Evolutionary conservation across 2,113 vertebrate species (phyloP).

Genomic region (Cynoglossus semilaevis): DNA sequence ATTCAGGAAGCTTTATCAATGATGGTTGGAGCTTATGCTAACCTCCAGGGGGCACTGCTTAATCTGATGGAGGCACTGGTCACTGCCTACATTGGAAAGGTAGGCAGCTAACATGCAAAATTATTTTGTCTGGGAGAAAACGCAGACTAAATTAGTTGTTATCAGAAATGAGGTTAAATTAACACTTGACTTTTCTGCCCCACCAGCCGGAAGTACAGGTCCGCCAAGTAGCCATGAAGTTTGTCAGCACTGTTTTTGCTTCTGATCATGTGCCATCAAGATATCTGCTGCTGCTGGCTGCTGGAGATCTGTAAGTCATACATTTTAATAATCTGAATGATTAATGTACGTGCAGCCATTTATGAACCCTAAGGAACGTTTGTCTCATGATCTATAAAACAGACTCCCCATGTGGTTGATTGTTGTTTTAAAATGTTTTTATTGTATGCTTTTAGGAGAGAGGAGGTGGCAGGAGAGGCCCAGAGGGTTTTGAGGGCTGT

Average conservation of each 20-base stretch:
- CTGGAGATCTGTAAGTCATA: conserved; percentile 92
- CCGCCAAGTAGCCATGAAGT: conserved; percentile 97
- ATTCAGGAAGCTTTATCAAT: conserved; percentile 97
- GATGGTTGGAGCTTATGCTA: conserved; percentile 96
- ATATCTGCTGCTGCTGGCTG: conserved; percentile 93
- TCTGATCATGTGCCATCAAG: conserved; percentile 94
- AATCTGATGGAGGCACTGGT: conserved; percentile 98
- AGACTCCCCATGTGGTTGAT: not conserved
- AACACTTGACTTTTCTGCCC: not conserved
- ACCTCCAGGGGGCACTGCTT: conserved; percentile 92
- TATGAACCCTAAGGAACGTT: not conserved
- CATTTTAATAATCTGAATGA: not conserved
- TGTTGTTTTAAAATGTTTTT: not conserved
- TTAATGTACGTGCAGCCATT: not conserved
- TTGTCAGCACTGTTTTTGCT: conserved; percentile 92
- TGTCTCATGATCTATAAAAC: not conserved
- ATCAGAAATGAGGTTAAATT: not conserved
- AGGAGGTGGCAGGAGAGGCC: conserved; percentile 93
- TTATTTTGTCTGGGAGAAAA: not conserved
- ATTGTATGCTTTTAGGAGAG: conserved; percentile 75
- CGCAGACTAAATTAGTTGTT: not conserved
- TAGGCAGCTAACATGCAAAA: conserved; percentile 35
- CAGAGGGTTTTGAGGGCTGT: conserved; percentile 83
- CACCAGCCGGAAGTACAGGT: conserved; percentile 95
- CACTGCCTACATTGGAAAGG: conserved; percentile 94